Conservation (phyloP, 1,140 invertebrate species). For the Sarcophaga peregrina region DNA sequence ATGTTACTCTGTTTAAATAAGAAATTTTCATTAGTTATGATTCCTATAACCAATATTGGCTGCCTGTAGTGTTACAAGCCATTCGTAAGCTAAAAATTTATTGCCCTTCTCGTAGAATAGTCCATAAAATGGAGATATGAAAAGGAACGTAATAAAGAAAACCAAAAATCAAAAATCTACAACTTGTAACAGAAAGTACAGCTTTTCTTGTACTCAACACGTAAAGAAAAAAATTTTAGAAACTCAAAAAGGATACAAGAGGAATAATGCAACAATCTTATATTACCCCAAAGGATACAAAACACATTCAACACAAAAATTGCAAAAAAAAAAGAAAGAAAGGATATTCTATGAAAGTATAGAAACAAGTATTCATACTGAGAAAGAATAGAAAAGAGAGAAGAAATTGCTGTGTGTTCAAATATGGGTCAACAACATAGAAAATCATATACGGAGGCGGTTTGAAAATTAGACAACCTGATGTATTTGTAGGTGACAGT, state of each 20-base stretch:
- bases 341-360: too few species aligned
- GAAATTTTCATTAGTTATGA: too few species aligned
- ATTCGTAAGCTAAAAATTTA: too few species aligned
- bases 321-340: too few species aligned
- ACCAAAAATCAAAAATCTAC: background rate
- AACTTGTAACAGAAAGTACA: background rate
- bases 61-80: too few species aligned
- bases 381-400: background rate
- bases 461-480: too few species aligned
- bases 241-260: background rate
- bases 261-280: background rate
- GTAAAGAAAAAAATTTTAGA: background rate
- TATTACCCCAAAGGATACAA: background rate
- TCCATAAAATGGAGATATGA: background rate
- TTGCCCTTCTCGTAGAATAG: too few species aligned
- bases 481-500: too few species aligned
- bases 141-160: background rate
- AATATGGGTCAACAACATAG: background rate
- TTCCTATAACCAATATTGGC: too few species aligned
- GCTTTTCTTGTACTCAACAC: background rate
- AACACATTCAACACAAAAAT: background rate
- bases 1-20: too few species aligned
- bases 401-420: background rate
- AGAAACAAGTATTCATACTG: background rate
- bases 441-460: too few species aligned